Evolutionary conservation across 2,888 invertebrate species (phyloP).

Genomic region (Acanthococcus lagerstroemiae): DNA sequence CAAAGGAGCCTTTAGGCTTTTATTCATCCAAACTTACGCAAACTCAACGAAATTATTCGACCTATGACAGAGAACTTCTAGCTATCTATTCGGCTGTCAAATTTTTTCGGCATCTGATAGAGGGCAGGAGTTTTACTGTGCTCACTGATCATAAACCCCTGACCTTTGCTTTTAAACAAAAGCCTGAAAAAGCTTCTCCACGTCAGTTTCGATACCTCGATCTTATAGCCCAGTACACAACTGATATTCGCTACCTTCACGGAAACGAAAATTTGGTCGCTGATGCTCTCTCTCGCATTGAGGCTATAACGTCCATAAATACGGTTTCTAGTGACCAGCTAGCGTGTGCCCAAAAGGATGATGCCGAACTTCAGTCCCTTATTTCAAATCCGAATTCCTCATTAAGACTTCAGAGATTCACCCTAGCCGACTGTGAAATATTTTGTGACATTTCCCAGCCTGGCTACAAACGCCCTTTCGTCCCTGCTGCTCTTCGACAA

Average conservation of each 20-base stretch:
- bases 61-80: neutral
- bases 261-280: constrained; percentile 21
- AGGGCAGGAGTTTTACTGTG: constrained; percentile 19
- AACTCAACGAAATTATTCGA: neutral
- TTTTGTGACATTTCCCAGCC: neutral
- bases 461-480: neutral
- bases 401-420: too few species aligned
- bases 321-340: neutral
- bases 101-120: constrained; percentile 20
- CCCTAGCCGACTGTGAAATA: too few species aligned
- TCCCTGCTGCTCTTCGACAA: neutral
- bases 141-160: constrained; percentile 30
- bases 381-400: too few species aligned
- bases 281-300: constrained; percentile 16
- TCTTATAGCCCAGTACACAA: constrained; percentile 15
- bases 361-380: neutral
- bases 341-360: neutral
- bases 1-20: neutral
- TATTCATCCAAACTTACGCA: neutral
- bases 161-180: constrained; percentile 37
- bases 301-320: neutral
- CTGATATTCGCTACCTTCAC: constrained; percentile 36
- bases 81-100: neutral
- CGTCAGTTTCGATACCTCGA: constrained; percentile 21
- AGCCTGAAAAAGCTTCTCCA: constrained; percentile 32